phyloP scores from a whole-genome alignment of 1,140 invertebrate species.

The Tetraneura akinire region DNA sequence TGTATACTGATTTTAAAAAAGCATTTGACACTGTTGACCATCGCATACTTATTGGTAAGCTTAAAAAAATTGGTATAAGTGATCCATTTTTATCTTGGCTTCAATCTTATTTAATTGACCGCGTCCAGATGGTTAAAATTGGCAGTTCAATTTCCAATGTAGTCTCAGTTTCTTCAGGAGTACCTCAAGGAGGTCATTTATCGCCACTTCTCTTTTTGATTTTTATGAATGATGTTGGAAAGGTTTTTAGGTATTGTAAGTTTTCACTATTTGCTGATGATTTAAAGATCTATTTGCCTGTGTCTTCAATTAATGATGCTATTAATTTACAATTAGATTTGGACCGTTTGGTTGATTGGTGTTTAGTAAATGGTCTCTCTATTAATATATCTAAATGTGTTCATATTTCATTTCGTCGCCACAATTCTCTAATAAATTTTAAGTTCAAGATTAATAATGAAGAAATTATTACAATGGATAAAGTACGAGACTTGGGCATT shows the following conservation, averaged over 20 bases:
- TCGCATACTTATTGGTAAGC: background rate
- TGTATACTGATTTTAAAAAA: no score
- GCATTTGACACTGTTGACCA: no score
- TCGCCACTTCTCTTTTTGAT: background rate
- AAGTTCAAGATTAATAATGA: no score
- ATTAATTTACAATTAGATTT: background rate
- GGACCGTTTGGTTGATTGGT: background rate
- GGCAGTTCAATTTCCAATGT: background rate
- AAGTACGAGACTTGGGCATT: no score
- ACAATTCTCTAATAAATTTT: no score
- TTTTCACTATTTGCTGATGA: background rate
- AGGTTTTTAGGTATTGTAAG: background rate
- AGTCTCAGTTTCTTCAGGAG: background rate
- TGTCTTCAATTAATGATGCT: background rate
- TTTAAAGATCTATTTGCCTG: background rate
- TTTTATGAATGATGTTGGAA: background rate
- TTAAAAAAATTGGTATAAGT: background rate
- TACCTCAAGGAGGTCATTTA: slow-evolving; percentile 6
- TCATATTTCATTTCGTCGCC: no score
- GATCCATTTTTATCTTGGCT: no score
- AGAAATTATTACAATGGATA: no score
- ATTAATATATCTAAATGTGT: no score
- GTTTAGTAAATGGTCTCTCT: no score
- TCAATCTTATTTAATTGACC: no score
- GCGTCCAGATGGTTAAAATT: no score